phyloP scores from a whole-genome alignment of 2,797 vertebrate genomes.

The Serranus cabrilla region DNA sequence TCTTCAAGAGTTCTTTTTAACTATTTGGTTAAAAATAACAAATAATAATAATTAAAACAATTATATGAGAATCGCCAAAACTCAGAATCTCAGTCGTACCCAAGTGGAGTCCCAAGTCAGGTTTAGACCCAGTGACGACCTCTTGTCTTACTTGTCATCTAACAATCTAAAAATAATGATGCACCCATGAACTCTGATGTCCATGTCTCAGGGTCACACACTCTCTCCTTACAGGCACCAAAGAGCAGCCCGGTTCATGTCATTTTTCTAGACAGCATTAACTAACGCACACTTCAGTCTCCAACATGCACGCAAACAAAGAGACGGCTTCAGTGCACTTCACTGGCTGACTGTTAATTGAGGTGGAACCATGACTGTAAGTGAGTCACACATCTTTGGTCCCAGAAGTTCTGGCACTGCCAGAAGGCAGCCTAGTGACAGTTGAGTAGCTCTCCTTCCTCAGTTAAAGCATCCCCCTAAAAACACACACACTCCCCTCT shows the following conservation, averaged over 20 bases:
- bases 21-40: too few relatives aligned
- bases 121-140: background rate
- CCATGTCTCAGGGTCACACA: slow-evolving; percentile 2
- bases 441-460: slow-evolving; percentile 43
- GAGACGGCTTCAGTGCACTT: slow-evolving; percentile 32
- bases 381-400: slow-evolving; percentile 55
- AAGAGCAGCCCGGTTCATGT: background rate
- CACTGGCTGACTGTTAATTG: slow-evolving; percentile 59
- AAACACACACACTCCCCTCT: slow-evolving; percentile 11
- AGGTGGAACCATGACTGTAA: slow-evolving; percentile 54
- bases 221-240: slow-evolving; percentile 18
- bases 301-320: slow-evolving; percentile 49
- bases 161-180: background rate
- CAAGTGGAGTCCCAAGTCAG: background rate
- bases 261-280: slow-evolving; percentile 36
- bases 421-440: slow-evolving; percentile 57
- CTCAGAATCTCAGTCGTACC: background rate
- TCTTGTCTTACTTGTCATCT: background rate
- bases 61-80: too few relatives aligned
- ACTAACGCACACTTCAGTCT: slow-evolving; percentile 19
- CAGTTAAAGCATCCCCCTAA: slow-evolving; percentile 3
- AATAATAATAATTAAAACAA: too few relatives aligned
- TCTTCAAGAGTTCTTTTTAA: too few relatives aligned
- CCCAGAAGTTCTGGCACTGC: slow-evolving; percentile 54
- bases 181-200: slow-evolving; percentile 14